These are phyloP conservation scores for Glaucopsyche alexis DNA, from an alignment of 2,888 invertebrate genomes.

Conservation along the genomic window DNA sequence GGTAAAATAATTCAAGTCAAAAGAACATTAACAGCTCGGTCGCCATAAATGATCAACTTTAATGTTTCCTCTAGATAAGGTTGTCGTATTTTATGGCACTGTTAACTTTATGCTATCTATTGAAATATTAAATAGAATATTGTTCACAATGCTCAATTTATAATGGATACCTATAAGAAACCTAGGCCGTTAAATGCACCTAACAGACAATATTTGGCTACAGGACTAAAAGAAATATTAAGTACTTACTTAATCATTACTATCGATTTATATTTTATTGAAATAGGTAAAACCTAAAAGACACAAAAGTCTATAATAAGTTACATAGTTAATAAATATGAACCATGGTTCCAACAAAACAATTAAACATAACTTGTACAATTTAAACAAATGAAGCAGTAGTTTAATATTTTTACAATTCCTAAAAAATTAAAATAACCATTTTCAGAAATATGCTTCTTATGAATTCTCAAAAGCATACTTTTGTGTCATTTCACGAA, in stretches of 20 bases:
- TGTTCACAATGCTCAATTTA: background rate
- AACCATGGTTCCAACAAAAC: background rate
- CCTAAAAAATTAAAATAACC: background rate
- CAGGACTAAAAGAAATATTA: too few species aligned
- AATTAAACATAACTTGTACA: background rate
- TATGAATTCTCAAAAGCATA: conserved; percentile 14
- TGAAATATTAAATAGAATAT: conserved; percentile 22
- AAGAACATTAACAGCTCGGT: conserved; percentile 25
- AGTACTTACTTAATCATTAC: too few species aligned
- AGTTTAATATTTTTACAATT: conserved; percentile 14
- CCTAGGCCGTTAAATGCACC: too few species aligned
- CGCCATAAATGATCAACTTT: conserved; percentile 26
- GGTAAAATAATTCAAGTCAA: conserved; percentile 23
- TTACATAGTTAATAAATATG: too few species aligned
- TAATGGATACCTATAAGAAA: background rate
- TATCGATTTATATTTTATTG: too few species aligned
- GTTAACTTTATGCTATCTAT: conserved; percentile 18
- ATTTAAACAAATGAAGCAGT: background rate
- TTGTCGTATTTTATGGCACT: conserved; percentile 15
- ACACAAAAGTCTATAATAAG: too few species aligned
- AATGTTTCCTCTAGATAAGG: conserved; percentile 21
- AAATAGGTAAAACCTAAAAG: too few species aligned
- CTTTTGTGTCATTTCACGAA: conserved; percentile 21
- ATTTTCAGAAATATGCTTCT: conserved; percentile 15
- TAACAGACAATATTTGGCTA: too few species aligned